phyloP scores from a whole-genome alignment of 2,113 vertebrate species.

The human (Homo sapiens) region GRCh38 chr2:136258501-136259000 shows the following conservation, averaged over 20 bases:
- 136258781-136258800: background rate
- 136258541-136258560: background rate
- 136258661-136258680: slow-evolving; percentile 1
- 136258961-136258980: background rate
- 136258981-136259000: background rate
- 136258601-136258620: background rate
- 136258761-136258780: background rate
- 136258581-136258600: background rate
- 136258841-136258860: background rate
- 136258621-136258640: background rate
- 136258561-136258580: background rate
- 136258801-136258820: background rate
- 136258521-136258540: background rate
- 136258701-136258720: background rate
- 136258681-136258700: slow-evolving; percentile 24
- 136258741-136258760: background rate
- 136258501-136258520: background rate
- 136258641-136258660: background rate
- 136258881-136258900: background rate
- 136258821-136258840: background rate
- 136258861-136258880: background rate
- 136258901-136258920: background rate
- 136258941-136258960: background rate
- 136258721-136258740: background rate
- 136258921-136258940: background rate